These are phyloP conservation scores for Antheraea pernyi DNA, from an alignment of 1,140 invertebrate species.

Conservation along the genomic window DNA sequence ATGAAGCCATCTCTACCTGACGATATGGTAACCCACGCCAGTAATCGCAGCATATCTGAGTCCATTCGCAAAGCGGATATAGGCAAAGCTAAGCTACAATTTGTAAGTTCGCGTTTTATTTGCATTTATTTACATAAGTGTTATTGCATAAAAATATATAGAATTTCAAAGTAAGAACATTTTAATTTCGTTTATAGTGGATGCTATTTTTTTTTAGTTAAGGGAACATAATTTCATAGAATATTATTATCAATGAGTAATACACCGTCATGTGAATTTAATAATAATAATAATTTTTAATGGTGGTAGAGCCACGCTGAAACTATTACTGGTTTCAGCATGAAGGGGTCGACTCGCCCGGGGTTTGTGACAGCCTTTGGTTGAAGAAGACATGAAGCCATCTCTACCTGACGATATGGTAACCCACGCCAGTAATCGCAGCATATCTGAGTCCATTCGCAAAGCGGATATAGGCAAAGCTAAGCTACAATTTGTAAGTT, in stretches of 20 bases:
- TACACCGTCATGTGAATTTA: too few species aligned
- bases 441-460: constrained; percentile 36
- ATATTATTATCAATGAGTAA: too few species aligned
- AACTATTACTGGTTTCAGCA: too few species aligned
- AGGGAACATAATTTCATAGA: too few species aligned
- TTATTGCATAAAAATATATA: neutral
- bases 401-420: constrained; percentile 13
- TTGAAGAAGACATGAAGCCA: constrained; percentile 28
- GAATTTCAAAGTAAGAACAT: too few species aligned
- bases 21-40: constrained; percentile 1
- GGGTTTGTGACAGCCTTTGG: neutral
- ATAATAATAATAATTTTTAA: too few species aligned
- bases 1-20: constrained; percentile 21
- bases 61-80: constrained; percentile 31
- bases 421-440: constrained; percentile 22
- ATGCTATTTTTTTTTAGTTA: too few species aligned
- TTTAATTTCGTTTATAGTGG: too few species aligned
- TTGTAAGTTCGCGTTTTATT: constrained; percentile 17
- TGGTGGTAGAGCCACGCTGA: too few species aligned
- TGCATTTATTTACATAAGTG: neutral
- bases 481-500: constrained; percentile 33
- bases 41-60: constrained; percentile 38
- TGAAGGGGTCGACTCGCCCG: too few species aligned
- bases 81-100: constrained; percentile 37
- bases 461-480: constrained; percentile 36